Evolutionary conservation across 2,888 invertebrate genomes (phyloP).

Genomic region (Hydraecia micacea): DNA sequence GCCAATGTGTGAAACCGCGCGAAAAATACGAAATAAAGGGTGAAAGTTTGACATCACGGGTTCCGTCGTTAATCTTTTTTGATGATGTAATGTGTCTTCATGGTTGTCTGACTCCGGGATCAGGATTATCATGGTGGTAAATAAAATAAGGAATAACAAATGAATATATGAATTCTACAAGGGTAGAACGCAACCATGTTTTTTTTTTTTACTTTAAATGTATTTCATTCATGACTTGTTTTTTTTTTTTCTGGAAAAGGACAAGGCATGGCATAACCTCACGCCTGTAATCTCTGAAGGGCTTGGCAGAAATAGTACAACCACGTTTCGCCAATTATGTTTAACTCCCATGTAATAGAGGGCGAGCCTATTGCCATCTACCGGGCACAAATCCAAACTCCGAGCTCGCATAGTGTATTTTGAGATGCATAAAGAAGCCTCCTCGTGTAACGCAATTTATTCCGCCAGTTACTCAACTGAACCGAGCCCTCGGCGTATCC

Average conservation of each 20-base stretch:
- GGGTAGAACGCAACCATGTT: neutral
- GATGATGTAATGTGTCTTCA: conserved; percentile 68
- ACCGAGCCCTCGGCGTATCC: too few relatives aligned
- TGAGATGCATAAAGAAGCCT: too few relatives aligned
- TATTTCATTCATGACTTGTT: neutral
- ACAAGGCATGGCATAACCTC: neutral
- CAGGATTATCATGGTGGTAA: conserved; percentile 57
- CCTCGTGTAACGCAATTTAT: too few relatives aligned
- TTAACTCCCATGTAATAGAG: too few relatives aligned
- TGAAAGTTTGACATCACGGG: conserved; percentile 61
- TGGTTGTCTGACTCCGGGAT: conserved; percentile 61
- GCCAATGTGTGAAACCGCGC: conserved; percentile 35
- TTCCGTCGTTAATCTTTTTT: conserved; percentile 66
- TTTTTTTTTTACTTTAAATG: neutral
- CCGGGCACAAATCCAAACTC: too few relatives aligned
- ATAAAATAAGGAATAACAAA: conserved; percentile 48
- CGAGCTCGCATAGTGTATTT: too few relatives aligned
- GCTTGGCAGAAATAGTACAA: too few relatives aligned
- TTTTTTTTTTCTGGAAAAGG: neutral
- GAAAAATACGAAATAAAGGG: conserved; percentile 66
- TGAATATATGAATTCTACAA: conserved; percentile 15
- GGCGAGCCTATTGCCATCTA: too few relatives aligned
- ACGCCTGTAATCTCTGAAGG: neutral
- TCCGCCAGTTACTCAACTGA: too few relatives aligned
- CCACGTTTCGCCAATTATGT: too few relatives aligned